Conservation (phyloP, 2,797 vertebrate genomes). For the Masticophis lateralis region DNA sequence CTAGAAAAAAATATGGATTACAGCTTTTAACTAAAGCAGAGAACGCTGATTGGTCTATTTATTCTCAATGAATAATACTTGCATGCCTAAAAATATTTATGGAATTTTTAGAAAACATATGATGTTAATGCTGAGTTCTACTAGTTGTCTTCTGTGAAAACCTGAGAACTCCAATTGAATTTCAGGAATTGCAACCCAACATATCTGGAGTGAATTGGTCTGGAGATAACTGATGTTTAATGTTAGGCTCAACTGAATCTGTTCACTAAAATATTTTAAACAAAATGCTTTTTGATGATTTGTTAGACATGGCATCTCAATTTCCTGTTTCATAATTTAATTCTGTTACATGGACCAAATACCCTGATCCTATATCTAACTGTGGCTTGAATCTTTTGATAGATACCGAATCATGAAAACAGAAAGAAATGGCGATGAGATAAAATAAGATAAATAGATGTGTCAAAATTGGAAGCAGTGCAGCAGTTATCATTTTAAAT, state of each 20-base stretch:
- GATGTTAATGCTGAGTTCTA: background rate
- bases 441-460: background rate
- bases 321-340: constrained; percentile 54
- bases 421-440: background rate
- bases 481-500: background rate
- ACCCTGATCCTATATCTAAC: constrained; percentile 6
- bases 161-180: background rate
- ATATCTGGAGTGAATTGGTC: background rate
- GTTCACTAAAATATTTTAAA: constrained; percentile 34
- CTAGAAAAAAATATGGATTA: background rate
- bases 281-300: constrained; percentile 59
- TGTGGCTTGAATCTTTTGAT: background rate
- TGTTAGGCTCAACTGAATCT: background rate
- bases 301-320: constrained; percentile 61
- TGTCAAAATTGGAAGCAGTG: background rate
- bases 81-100: background rate
- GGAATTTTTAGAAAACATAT: background rate
- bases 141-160: background rate
- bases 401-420: background rate
- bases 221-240: background rate
- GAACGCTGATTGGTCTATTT: background rate
- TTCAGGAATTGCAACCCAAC: background rate
- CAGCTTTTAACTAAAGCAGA: background rate
- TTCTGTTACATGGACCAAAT: constrained; percentile 37
- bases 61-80: background rate